phyloP scores from a whole-genome alignment of 2,113 vertebrate species.

The Bolborhynchus lineola region DNA sequence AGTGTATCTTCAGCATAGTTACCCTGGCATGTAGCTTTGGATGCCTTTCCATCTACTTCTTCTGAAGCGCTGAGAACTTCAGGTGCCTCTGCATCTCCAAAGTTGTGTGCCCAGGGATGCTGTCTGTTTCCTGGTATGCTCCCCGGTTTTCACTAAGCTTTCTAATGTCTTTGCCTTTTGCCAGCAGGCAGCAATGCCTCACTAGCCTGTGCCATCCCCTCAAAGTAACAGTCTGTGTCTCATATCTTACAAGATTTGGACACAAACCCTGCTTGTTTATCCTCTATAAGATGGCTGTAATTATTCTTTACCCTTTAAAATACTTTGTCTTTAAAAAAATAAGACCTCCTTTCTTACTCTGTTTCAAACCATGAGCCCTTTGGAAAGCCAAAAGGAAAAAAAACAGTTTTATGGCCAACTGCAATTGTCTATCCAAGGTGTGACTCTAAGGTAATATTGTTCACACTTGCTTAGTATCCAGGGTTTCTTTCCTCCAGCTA shows the following conservation, averaged over 20 bases:
- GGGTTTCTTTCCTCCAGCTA: not conserved
- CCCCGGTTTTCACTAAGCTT: not conserved
- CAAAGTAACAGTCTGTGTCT: not conserved
- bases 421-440: not conserved
- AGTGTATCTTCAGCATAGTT: not conserved
- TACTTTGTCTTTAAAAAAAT: not conserved
- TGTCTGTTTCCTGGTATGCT: not conserved
- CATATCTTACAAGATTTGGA: not conserved
- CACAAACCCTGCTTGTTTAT: not conserved
- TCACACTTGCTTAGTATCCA: not conserved
- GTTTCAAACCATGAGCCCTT: not conserved
- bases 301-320: not conserved
- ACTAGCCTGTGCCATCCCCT: not conserved
- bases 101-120: not conserved
- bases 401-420: not conserved
- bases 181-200: not conserved
- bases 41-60: not conserved
- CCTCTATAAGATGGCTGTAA: not conserved
- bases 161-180: not conserved
- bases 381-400: not conserved
- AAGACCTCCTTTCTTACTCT: not conserved
- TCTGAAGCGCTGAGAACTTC: not conserved
- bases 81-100: not conserved
- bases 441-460: not conserved
- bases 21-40: not conserved